These are phyloP conservation scores for Caradrina clavipalpis DNA, from an alignment of 2,888 invertebrate species.

Conservation along the genomic window DNA sequence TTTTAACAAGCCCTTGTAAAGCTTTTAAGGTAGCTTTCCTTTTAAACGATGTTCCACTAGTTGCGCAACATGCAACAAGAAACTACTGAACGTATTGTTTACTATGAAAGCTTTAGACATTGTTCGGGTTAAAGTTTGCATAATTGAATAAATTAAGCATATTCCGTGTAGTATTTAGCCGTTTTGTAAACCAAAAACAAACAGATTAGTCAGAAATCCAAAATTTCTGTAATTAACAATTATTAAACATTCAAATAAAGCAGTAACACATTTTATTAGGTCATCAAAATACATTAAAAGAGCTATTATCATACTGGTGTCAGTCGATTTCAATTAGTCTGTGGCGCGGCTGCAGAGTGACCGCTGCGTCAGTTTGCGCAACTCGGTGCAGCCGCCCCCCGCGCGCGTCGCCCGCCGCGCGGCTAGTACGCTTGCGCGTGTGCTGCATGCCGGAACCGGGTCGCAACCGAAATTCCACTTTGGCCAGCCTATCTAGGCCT, in stretches of 20 bases:
- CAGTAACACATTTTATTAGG: conserved; percentile 25
- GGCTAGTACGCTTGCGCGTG: conserved; percentile 87
- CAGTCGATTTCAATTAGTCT: conserved; percentile 67
- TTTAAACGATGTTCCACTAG: conserved; percentile 21
- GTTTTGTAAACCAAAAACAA: neutral
- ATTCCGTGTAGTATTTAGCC: neutral
- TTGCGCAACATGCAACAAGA: conserved; percentile 42
- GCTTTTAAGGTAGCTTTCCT: conserved; percentile 11
- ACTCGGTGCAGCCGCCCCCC: conserved; percentile 85
- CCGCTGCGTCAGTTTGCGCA: conserved; percentile 87
- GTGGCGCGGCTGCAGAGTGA: conserved; percentile 80
- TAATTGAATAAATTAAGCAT: neutral
- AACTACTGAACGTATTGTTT: conserved; percentile 22
- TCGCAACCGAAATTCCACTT: conserved; percentile 86
- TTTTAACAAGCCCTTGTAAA: conserved; percentile 2
- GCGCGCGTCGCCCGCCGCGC: conserved; percentile 72
- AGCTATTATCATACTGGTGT: conserved; percentile 47
- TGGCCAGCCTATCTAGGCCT: conserved; percentile 76
- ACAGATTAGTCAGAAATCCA: neutral
- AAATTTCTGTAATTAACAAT: neutral
- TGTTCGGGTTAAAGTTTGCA: conserved; percentile 18
- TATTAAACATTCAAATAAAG: conserved; percentile 9
- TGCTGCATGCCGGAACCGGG: conserved; percentile 89
- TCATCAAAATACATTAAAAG: conserved; percentile 38
- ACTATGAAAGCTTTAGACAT: neutral